phyloP scores from a whole-genome alignment of 2,113 vertebrate genomes.

The Pollachius pollachius region DNA sequence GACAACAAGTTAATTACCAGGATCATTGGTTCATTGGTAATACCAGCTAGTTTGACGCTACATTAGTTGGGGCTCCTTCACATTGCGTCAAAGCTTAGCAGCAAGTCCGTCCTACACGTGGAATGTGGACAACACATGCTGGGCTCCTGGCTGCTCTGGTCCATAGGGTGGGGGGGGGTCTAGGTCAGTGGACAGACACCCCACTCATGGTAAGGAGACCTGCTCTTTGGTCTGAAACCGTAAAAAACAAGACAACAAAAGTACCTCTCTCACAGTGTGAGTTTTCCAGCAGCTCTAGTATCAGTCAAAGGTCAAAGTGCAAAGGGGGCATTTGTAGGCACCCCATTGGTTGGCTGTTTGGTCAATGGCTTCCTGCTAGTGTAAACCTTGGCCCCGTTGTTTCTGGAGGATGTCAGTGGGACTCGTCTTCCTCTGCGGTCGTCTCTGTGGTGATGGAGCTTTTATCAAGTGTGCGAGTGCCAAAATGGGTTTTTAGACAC shows the following conservation, averaged over 20 bases:
- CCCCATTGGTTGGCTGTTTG: conserved; percentile 22
- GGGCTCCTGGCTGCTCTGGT: conserved; percentile 18
- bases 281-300: conserved; percentile 43
- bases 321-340: conserved; percentile 38
- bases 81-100: neutral
- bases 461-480: too few relatives aligned
- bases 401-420: neutral
- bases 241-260: conserved; percentile 44
- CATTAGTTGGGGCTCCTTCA: neutral
- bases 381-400: conserved; percentile 25
- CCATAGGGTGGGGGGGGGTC: conserved; percentile 35
- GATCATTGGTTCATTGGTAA: neutral
- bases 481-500: too few relatives aligned
- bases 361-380: conserved; percentile 31
- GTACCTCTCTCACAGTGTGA: conserved; percentile 44
- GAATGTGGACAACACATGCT: conserved; percentile 32
- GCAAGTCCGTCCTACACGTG: conserved; percentile 10
- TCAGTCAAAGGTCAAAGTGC: conserved; percentile 54
- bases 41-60: neutral
- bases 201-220: conserved; percentile 18
- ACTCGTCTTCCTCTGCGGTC: too few relatives aligned
- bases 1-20: neutral
- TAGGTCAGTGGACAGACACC: conserved; percentile 45
- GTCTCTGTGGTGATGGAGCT: too few relatives aligned
- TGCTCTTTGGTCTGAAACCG: conserved; percentile 43